Evolutionary conservation across 2,797 vertebrate genomes (phyloP).

Genomic region (Pristis pectinata): DNA sequence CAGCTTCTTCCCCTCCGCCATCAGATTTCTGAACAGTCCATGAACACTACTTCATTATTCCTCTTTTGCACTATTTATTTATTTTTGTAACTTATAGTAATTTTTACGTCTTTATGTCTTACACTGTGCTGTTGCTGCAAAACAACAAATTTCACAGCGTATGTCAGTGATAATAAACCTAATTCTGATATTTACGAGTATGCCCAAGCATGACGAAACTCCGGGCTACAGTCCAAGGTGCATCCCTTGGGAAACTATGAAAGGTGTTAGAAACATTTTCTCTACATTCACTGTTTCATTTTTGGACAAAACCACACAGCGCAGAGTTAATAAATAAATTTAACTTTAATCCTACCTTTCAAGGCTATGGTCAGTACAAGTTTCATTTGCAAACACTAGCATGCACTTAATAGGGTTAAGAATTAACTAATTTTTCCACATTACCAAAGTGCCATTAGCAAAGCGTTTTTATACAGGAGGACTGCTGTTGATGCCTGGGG

Average conservation of each 20-base stretch:
- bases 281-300: neutral
- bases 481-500: neutral
- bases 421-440: slow-evolving; percentile 15
- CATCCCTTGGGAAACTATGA: neutral
- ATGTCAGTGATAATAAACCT: too few species aligned
- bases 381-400: neutral
- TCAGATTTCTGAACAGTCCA: too few species aligned
- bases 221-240: neutral
- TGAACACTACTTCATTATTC: too few species aligned
- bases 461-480: neutral
- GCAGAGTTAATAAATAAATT: too few species aligned
- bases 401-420: neutral
- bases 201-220: neutral
- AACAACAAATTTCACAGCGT: too few species aligned
- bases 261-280: neutral
- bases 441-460: neutral
- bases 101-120: too few species aligned
- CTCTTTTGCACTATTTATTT: too few species aligned
- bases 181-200: too few species aligned
- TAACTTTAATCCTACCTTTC: neutral
- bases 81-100: too few species aligned
- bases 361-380: neutral
- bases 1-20: too few species aligned
- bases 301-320: too few species aligned
- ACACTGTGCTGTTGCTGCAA: too few species aligned